Base-by-base conservation (phyloP, 2,113 vertebrate genomes). In the Trachemys scripta region DNA sequence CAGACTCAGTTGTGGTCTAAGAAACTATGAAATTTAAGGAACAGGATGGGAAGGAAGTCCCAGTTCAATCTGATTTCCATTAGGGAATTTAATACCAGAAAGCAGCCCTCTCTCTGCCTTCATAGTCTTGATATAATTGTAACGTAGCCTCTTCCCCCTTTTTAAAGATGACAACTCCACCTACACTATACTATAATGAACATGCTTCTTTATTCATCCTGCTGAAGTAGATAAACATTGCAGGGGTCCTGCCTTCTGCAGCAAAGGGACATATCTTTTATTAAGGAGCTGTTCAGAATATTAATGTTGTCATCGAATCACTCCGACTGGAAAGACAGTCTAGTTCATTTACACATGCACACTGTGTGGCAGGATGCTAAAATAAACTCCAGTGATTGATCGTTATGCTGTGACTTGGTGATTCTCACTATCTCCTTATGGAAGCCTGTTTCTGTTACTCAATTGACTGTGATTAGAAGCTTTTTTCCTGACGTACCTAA, bases 361-460 rank as follows among this genome's bases (percentile, higher is more conserved):
- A 9, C 25, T 1, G 22, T 25, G 5, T 25, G 38, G 22, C 0
- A 4, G 72, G 56, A 25, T 49, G 54, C 20, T 4, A 0, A 0
- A 75, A 81, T 78, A 86, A 75, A 50, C 88, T 92, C 54, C 50
- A 1, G 42, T 14, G 38, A 76, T 45, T 69, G 65, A 69, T 19
- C 20, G 16, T 10, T 27, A 47, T 10, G 42, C 25, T 45, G 22
- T 42, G 42, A 76, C 75, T 86, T 31, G 5, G 1, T 10, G 45
- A 14, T 0, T 38, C 24, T 62, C n/a, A 31, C 17, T 31, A 0
- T 54, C 82, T 82, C 13, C 56, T 22, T 35, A 51, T 27, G 45
- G n/a, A 4, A 87, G 14, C 4, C 4, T 27, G 79, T 51, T 69
- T 3, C 45, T 31, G 27, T 19, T 51, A 35, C 9, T 29, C 29